Evolutionary conservation across 2,888 invertebrate species (phyloP).

Genomic region (Pecten maximus): DNA sequence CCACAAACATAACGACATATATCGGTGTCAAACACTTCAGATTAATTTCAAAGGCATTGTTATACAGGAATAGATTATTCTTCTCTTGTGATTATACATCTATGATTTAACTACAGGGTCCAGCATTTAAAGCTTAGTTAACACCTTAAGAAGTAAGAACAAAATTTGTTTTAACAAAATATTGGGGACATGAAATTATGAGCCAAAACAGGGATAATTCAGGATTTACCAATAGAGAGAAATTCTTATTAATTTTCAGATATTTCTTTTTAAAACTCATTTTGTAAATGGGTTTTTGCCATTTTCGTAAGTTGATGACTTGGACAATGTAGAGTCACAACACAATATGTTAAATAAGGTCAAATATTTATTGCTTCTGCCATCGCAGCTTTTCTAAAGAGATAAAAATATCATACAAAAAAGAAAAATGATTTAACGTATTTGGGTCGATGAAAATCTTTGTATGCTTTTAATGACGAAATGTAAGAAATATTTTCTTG

Average conservation of each 20-base stretch:
- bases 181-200: not conserved
- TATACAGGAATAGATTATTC: slow-evolving; percentile 3
- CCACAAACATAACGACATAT: not conserved
- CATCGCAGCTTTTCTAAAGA: not conserved
- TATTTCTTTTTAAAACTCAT: too few species aligned
- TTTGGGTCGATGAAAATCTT: not conserved
- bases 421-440: not conserved
- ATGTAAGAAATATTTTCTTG: not conserved
- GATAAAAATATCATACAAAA: not conserved
- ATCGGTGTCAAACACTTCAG: not conserved
- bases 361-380: not conserved
- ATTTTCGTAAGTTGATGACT: not conserved
- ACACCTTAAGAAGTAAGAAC: not conserved
- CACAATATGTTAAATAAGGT: not conserved
- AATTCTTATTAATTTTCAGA: too few species aligned
- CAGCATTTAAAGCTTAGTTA: not conserved
- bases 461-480: not conserved
- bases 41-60: not conserved
- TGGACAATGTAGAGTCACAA: too few species aligned
- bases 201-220: not conserved
- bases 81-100: not conserved
- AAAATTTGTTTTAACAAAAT: not conserved
- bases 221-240: too few species aligned
- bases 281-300: too few species aligned
- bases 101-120: not conserved